Evolutionary conservation across 2,113 vertebrate species (phyloP), one percentile per base, ranked within the genome.

Genomic region (Sturnira hondurensis): DNA sequence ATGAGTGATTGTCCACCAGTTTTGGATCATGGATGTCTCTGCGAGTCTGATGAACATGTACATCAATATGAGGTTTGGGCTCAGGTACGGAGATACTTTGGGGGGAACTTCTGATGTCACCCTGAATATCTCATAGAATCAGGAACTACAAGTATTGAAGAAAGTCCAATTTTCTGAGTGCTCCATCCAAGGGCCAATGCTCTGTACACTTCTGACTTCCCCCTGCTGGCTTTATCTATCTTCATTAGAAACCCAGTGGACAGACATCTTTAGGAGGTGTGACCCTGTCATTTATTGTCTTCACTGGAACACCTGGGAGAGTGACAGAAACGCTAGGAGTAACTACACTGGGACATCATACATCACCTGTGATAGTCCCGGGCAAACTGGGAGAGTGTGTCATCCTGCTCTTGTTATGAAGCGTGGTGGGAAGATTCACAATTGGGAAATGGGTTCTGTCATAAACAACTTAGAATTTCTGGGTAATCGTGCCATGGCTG

Each of bases 71-170:
- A 73, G 17, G 17, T 73, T 81, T 88, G 41, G 41, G 36, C 28
- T 77, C 45, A 45, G 65, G 26, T 68, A 3, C 26, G 65, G 70
- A 65, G 41, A 45, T 90, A 90, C 85, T 77, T 73, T 45, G 52
- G 22, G 17, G 38, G 17, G 15, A 85, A 86, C 84, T 95, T 74
- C 56, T 91, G 50, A 24, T 22, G 16, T 78, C 54, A 71, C 43
- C 67, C 61, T 58, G 91, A 63, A 3, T 31, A 65, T 52, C 28
- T 80, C 1, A 1, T 87, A 33, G 41, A 92, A 54, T 28, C 16
- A 95, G 38, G 33, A 93, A 22, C 41, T 73, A 84, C 47, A 92
- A 65, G 78, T 41, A 65, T 16, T 68, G 58, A 82, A 93, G 73
- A 65, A 9, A 28, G 33, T 12, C 28, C 73, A 50, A 14, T 96